Percentiles rank a stretch among this genome's conserved stretches.
Conservation (phyloP, 53 echinoderm and acorn worm genomes). For the Zoroaster sp. region DNA sequence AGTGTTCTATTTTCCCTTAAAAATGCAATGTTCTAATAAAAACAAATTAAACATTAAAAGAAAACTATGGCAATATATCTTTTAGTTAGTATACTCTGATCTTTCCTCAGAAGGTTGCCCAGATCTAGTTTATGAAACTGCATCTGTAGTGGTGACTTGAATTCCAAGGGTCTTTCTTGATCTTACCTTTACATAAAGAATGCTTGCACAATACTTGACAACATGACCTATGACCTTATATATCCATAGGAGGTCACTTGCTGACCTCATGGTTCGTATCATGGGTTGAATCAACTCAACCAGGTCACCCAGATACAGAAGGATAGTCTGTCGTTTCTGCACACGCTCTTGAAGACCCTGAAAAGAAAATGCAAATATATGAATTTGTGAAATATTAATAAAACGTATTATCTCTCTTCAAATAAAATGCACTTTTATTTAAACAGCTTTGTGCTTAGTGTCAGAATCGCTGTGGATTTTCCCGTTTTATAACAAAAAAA, state of each 20-base stretch:
- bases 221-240: constrained; percentile 81
- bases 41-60: too few relatives aligned
- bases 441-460: not conserved
- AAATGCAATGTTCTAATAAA: too few relatives aligned
- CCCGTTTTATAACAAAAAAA: too few relatives aligned
- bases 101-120: too few relatives aligned
- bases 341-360: constrained; percentile 78
- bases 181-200: constrained; percentile 74
- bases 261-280: constrained; percentile 69
- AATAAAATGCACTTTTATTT: too few relatives aligned
- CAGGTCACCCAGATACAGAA: constrained; percentile 78
- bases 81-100: too few relatives aligned
- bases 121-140: too few relatives aligned
- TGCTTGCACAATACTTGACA: constrained; percentile 71
- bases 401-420: too few relatives aligned
- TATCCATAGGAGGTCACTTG: constrained; percentile 71
- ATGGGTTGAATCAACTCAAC: constrained; percentile 65
- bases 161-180: not conserved
- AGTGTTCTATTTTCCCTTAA: too few relatives aligned
- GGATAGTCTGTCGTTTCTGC: constrained; percentile 57
- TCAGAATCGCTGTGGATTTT: too few relatives aligned
- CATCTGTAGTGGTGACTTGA: too few relatives aligned
- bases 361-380: not conserved
- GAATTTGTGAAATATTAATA: not conserved
- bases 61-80: too few relatives aligned